Evolutionary conservation across 2,888 invertebrate genomes (phyloP), one percentile per base, ranked within the genome.

Genomic region (Tromatobia lineatoria): DNA sequence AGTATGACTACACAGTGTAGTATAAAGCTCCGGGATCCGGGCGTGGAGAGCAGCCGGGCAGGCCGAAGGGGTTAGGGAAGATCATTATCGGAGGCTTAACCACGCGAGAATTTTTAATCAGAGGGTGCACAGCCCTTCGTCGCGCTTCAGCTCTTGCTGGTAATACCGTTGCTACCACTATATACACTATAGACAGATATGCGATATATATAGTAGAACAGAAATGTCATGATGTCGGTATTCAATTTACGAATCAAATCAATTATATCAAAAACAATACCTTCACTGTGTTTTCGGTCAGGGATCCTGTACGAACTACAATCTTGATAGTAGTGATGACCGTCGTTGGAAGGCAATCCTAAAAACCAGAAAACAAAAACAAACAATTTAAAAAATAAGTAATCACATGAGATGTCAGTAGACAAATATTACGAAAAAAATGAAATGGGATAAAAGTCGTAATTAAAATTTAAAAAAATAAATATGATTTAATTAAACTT

Each of bases 61-160:
- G 57, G 88, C 88, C 85, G 90, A 93, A 92, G 91, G 91, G 93
- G 93, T 93, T 92, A 91, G 92, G 89, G 91, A 92, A 93, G 93
- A 94, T 93, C 93, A 94, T 94, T 94, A 94, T 94, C 93, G 91
- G 92, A 92, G 93, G 93, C 93, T 93, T 93, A 94, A 94, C 93
- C 93, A 93, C 93, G 93, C 93, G 93, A 94, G 93, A 94, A 94
- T 94, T 94, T 94, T 94, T 94, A 94, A 94, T 93, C 93, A 94
- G 93, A 93, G 93, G 93, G 93, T 92, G 92, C 92, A 92, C 92
- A 92, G 91, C 93, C 93, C 92, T 93, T 88, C 87, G 90, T 81
- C 78, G 70, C 66, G 75, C 67, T 82, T 74, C 81, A 59, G 84
- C 81, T 81, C 81, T 71, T 64, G 81, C 79, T 79, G 89, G 90